Percentiles rank a stretch among this genome's conserved stretches.
These are phyloP conservation scores for Cercocebus atys DNA, from an alignment of 2,113 vertebrate genomes.

Conservation along the genomic window DNA sequence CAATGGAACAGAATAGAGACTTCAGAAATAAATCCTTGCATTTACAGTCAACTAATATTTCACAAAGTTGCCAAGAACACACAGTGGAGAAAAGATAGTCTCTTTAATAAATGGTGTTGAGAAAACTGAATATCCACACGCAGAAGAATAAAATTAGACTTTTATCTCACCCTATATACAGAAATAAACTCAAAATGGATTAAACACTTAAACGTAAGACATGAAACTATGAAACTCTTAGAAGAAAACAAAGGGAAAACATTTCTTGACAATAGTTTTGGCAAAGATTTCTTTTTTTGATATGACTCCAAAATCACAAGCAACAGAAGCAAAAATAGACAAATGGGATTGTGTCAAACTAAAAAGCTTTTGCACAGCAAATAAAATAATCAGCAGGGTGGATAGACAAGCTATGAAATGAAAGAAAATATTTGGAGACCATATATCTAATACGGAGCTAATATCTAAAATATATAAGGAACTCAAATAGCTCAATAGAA, in stretches of 20 bases:
- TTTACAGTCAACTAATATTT: neutral
- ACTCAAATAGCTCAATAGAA: neutral
- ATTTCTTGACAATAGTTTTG: no score
- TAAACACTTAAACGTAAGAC: neutral
- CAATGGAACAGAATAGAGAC: neutral
- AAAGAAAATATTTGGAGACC: neutral
- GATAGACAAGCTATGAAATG: neutral
- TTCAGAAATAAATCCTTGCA: neutral
- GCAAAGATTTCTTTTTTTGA: neutral
- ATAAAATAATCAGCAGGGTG: neutral
- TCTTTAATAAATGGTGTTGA: neutral
- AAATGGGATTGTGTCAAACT: neutral
- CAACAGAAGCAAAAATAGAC: neutral
- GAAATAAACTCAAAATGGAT: neutral
- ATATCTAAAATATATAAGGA: neutral
- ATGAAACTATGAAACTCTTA: neutral
- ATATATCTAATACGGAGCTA: neutral
- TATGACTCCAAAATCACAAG: neutral
- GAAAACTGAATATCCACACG: neutral
- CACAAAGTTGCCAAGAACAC: neutral
- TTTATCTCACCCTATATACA: neutral
- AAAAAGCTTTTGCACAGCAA: neutral
- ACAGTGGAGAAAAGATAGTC: neutral
- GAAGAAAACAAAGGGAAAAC: neutral
- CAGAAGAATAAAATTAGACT: neutral